Evolutionary conservation across 2,888 invertebrate species (phyloP).

Genomic region (Dryococelus australis): DNA sequence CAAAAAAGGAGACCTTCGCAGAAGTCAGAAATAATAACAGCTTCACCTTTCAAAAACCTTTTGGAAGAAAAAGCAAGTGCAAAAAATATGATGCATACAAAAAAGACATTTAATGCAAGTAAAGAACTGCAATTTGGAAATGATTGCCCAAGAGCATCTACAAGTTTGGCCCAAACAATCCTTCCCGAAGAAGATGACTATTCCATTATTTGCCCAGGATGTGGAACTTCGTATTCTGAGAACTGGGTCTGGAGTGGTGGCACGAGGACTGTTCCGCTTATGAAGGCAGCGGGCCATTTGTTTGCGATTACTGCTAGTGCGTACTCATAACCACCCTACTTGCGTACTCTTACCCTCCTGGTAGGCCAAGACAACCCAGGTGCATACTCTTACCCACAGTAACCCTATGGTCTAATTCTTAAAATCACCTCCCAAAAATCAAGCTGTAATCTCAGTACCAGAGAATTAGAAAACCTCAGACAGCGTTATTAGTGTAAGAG

Average conservation of each 20-base stretch:
- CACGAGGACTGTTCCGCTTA: conserved; percentile 22
- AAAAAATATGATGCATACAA: background rate
- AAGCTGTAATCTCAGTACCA: no score
- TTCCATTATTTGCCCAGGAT: conserved; percentile 20
- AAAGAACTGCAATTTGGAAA: background rate
- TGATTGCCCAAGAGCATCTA: background rate
- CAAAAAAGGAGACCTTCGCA: background rate
- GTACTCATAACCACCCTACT: background rate
- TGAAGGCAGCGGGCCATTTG: no score
- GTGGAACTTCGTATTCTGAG: background rate
- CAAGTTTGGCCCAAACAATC: background rate
- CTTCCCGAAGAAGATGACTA: background rate
- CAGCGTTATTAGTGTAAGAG: no score
- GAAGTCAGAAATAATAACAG: background rate
- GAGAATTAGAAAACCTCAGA: no score
- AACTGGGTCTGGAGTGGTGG: conserved; percentile 17
- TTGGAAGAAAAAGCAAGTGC: background rate
- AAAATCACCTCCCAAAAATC: no score
- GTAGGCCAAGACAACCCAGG: background rate
- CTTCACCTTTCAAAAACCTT: background rate
- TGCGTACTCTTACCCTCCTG: background rate
- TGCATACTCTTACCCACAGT: no score
- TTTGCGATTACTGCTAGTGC: no score
- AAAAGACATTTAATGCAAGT: background rate
- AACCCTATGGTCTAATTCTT: no score